Base-by-base conservation (phyloP, 2,888 invertebrate species). In the Polymixis flavicincta region DNA sequence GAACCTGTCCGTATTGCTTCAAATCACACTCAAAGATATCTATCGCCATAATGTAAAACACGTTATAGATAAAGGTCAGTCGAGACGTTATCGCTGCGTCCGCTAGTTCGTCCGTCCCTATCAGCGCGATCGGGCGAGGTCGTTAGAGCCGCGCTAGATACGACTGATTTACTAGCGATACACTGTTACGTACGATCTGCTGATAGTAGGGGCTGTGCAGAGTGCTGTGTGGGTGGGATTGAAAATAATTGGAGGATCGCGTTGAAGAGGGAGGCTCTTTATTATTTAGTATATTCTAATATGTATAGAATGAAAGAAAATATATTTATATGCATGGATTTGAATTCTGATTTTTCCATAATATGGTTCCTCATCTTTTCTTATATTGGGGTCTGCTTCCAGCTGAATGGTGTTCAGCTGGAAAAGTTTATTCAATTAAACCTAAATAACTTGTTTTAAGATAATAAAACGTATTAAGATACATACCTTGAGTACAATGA, bases 91-190 rank as follows among this genome's bases (percentile, higher is more conserved):
- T 76, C 73, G 70, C 52, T 22, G 28, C 66, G 42, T 74, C 76
- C 66, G 59, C 71, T 28, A 54, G 74, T 60, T 65, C 71, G 65
- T 64, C 42, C 54, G 60, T 6, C n/a, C 55, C 67, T 67, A 77
- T 69, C 84, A 69, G 32, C 54, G 61, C 75, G 77, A 75, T 80
- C 71, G 57, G 19, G n/a, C 32, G 54, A 78, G 68, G 65, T 86
- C 87, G 79, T 86, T 82, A 86, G 65, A 37, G 54, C 71, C 61
- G 59, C 45, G 67, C 45, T 75, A 66, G 81, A 81, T 81, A 82
- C 67, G 37, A 48, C 55, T 78, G 77, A 85, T 85, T 84, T 82
- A 79, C 78, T 70, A 32, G 75, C 57, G 79, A 84, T 84, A 82
- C 67, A 74, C 52, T 45, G 59, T 13, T 63, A 32, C 60, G 57